These are phyloP conservation scores for Notothenia rossii DNA, from an alignment of 2,113 vertebrate species.

Conservation along the genomic window DNA sequence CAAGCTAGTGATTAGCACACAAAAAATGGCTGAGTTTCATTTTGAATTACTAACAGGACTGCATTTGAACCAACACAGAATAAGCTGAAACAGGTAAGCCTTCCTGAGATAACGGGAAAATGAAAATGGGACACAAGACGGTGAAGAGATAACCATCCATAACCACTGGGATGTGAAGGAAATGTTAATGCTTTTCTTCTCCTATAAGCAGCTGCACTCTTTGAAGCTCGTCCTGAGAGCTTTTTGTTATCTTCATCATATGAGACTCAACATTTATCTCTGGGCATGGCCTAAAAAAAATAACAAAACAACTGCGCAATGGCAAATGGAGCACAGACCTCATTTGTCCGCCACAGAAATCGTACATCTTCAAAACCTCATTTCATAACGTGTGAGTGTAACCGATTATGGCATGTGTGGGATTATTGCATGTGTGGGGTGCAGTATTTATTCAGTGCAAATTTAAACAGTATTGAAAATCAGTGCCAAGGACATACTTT, in stretches of 20 bases:
- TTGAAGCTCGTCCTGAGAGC: neutral
- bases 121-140: slow-evolving; percentile 21
- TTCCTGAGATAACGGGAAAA: slow-evolving; percentile 32
- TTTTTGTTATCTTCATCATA: slow-evolving; percentile 2
- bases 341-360: neutral
- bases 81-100: slow-evolving; percentile 17
- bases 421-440: neutral
- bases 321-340: neutral
- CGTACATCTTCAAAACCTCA: neutral
- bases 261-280: neutral
- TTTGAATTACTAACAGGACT: slow-evolving; percentile 31
- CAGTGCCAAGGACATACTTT: slow-evolving; percentile 25
- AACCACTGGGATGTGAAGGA: slow-evolving; percentile 29
- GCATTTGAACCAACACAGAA: slow-evolving; percentile 20
- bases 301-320: no score
- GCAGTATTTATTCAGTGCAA: slow-evolving; percentile 47
- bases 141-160: slow-evolving; percentile 8
- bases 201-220: neutral
- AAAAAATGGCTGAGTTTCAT: slow-evolving; percentile 33
- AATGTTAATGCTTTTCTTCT: slow-evolving; percentile 11
- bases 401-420: neutral
- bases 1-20: slow-evolving; percentile 52
- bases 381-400: slow-evolving; percentile 15
- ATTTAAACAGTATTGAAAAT: slow-evolving; percentile 45
- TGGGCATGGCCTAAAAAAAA: neutral